Evolutionary conservation across 2,113 vertebrate genomes (phyloP).

Genomic region (Poeciliopsis retropinna): DNA sequence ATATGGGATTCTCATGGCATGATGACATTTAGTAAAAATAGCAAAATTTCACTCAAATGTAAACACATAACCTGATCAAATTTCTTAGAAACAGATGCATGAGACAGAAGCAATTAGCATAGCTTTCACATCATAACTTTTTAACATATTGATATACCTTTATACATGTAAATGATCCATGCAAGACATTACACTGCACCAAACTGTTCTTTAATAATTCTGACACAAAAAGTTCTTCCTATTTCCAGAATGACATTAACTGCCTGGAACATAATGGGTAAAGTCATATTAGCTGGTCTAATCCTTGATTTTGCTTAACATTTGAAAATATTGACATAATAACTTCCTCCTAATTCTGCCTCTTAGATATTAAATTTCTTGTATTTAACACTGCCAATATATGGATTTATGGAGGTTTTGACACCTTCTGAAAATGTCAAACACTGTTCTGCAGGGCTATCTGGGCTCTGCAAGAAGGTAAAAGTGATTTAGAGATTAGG

Average conservation of each 20-base stretch:
- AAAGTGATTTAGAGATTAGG: slow-evolving; percentile 4
- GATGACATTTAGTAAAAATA: neutral
- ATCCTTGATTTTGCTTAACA: neutral
- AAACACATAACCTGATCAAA: too few species aligned
- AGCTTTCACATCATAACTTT: too few species aligned
- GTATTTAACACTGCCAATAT: neutral
- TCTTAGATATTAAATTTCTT: neutral
- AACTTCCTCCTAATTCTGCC: neutral
- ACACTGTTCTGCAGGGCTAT: slow-evolving; percentile 2
- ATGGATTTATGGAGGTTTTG: neutral
- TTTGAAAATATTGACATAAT: neutral
- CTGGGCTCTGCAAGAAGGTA: slow-evolving; percentile 12
- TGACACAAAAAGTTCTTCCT: neutral
- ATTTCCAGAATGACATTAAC: neutral
- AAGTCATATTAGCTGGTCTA: neutral
- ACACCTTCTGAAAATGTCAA: neutral
- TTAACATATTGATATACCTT: too few species aligned
- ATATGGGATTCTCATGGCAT: neutral
- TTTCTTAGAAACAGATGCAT: too few species aligned
- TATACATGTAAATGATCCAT: too few species aligned
- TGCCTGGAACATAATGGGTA: neutral
- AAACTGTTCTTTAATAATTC: neutral
- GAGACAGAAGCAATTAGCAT: too few species aligned
- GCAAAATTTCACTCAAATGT: too few species aligned
- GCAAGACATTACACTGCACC: neutral